A percentile compares a stretch with the other conserved stretches of the same genome.
Evolutionary conservation across 2,888 invertebrate genomes (phyloP).

Genomic region (Brachynemurus nebulosus): DNA sequence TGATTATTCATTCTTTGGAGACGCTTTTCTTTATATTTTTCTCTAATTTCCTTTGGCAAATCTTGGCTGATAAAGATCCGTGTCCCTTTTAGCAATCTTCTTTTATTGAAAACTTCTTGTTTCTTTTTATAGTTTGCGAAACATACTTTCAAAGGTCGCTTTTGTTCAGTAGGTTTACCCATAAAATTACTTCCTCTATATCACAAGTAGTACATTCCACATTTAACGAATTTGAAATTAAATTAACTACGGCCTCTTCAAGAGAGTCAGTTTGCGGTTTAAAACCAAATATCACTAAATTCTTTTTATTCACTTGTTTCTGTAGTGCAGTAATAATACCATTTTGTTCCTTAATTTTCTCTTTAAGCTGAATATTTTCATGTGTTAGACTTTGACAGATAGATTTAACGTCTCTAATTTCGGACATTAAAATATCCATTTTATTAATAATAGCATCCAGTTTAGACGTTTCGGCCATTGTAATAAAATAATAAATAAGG

Average conservation of each 20-base stretch:
- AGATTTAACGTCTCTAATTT: not conserved
- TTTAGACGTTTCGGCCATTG: too few relatives aligned
- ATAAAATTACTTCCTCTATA: not conserved
- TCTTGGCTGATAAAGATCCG: too few relatives aligned
- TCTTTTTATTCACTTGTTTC: not conserved
- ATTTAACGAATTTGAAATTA: not conserved
- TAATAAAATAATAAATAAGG: too few relatives aligned
- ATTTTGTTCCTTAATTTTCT: not conserved
- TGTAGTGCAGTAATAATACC: not conserved
- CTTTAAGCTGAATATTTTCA: not conserved
- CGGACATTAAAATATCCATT: slow-evolving; percentile 6
- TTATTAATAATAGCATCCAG: too few relatives aligned
- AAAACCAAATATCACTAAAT: not conserved
- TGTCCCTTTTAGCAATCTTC: too few relatives aligned
- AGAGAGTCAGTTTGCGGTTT: not conserved
- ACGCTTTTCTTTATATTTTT: too few relatives aligned
- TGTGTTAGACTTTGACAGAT: not conserved
- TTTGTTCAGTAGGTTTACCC: not conserved
- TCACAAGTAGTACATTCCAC: not conserved
- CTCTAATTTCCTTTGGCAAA: too few relatives aligned
- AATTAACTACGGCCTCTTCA: not conserved
- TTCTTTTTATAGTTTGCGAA: not conserved
- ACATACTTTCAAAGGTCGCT: not conserved
- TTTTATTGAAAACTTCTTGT: too few relatives aligned
- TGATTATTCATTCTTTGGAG: too few relatives aligned